A percentile compares a stretch with the other conserved stretches of the same genome.
Evolutionary conservation across 2,113 vertebrate species (phyloP).

Genomic region (Trogon melanurus): DNA sequence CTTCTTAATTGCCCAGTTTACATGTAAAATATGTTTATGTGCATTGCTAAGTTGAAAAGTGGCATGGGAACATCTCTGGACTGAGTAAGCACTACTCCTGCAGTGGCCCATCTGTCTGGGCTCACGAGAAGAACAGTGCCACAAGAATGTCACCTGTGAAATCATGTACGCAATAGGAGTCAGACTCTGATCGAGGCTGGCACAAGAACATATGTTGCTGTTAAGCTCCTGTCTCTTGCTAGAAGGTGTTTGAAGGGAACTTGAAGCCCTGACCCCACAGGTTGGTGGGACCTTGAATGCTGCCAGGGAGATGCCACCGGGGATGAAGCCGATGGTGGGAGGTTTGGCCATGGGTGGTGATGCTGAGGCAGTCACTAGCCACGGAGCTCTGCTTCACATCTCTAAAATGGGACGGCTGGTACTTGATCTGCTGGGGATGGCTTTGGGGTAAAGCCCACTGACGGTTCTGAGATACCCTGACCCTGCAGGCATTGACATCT

Average conservation of each 20-base stretch:
- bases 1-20: slow-evolving; percentile 80
- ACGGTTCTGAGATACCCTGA: neutral
- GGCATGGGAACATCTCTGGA: slow-evolving; percentile 30
- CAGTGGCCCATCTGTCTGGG: neutral
- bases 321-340: neutral
- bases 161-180: neutral
- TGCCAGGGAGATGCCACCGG: neutral
- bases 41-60: slow-evolving; percentile 52
- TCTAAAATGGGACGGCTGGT: neutral
- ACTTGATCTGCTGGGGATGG: neutral
- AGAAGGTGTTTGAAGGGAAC: neutral
- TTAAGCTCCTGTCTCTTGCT: neutral
- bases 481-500: no score
- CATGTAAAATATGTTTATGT: slow-evolving; percentile 77
- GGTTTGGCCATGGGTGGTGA: neutral
- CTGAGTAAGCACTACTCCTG: neutral
- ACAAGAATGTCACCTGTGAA: neutral
- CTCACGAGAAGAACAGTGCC: neutral
- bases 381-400: neutral
- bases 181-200: neutral
- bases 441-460: neutral
- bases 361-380: neutral
- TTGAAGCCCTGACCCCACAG: neutral
- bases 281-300: neutral
- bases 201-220: neutral